phyloP scores from a whole-genome alignment of 2,797 vertebrate genomes.

The Gymnoscopelus microlampas region DNA sequence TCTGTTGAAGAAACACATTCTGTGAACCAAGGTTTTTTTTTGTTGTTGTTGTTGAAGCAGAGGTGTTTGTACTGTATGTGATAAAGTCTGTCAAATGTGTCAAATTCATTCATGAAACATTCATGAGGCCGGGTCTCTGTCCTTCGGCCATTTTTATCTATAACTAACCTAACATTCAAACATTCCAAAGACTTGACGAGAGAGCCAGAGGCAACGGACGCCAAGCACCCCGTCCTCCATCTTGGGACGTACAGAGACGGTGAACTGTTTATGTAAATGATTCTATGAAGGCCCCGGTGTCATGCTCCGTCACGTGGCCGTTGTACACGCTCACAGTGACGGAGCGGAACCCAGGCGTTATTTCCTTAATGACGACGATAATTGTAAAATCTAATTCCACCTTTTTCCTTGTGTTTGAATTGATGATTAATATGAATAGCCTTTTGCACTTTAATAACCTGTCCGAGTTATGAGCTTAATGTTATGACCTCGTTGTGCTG shows the following conservation, averaged over 20 bases:
- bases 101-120: constrained; percentile 34
- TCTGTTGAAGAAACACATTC: constrained; percentile 41
- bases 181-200: constrained; percentile 63
- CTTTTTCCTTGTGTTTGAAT: constrained; percentile 46
- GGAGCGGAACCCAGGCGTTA: no score
- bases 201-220: constrained; percentile 31
- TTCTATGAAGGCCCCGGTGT: constrained; percentile 38
- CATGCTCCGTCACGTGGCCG: constrained; percentile 11
- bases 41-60: constrained; percentile 23
- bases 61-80: constrained; percentile 66
- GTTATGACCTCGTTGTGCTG: constrained; percentile 8
- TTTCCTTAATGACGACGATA: no score
- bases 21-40: constrained; percentile 46
- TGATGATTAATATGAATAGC: constrained; percentile 60
- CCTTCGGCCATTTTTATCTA: constrained; percentile 45
- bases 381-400: no score
- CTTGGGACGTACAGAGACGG: constrained; percentile 53
- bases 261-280: constrained; percentile 41
- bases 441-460: constrained; percentile 77
- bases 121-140: constrained; percentile 32
- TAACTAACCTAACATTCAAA: constrained; percentile 66
- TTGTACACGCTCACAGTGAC: no score
- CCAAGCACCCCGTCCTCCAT: constrained; percentile 45
- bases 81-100: constrained; percentile 41
- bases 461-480: constrained; percentile 61